A percentile compares a stretch with the other conserved stretches of the same genome.
Evolutionary conservation across 2,797 vertebrate genomes (phyloP).

Genomic region (Trachops cirrhosus): DNA sequence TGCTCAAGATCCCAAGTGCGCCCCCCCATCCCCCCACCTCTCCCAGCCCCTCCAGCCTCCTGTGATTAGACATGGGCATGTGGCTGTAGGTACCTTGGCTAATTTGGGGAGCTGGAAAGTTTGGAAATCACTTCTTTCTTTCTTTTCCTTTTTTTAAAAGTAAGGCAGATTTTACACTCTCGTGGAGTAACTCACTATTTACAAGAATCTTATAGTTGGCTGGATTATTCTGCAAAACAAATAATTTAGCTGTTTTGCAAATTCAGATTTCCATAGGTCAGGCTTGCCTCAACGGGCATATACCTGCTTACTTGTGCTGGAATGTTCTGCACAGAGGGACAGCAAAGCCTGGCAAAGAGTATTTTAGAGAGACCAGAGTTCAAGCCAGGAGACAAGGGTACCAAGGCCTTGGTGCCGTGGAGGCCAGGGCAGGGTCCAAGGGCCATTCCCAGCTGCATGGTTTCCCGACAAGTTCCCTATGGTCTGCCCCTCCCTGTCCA

Average conservation of each 20-base stretch:
- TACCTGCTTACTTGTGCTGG: not conserved
- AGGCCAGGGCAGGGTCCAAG: not conserved
- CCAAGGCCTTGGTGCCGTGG: not conserved
- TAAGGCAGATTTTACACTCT: not conserved
- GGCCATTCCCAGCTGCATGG: not conserved
- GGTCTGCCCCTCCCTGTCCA: not conserved
- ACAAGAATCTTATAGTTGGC: not conserved
- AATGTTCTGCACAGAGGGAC: not conserved
- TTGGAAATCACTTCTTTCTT: not conserved
- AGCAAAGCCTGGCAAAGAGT: not conserved
- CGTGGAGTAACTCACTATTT: not conserved
- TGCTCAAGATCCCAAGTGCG: not conserved
- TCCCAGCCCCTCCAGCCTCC: not conserved
- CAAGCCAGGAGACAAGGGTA: not conserved
- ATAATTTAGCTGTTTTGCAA: not conserved
- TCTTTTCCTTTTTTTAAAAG: not conserved
- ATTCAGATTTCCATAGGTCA: not conserved
- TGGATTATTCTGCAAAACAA: constrained; percentile 1
- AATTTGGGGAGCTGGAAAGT: not conserved
- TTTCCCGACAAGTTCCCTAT: not conserved
- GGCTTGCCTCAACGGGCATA: not conserved
- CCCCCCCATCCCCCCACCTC: too few relatives aligned
- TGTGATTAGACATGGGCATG: accelerated
- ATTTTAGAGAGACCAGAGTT: not conserved
- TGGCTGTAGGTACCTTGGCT: not conserved